Percentiles rank a stretch among this genome's conserved stretches.
Evolutionary conservation across 1,140 invertebrate species (phyloP).

Genomic region (Drosophila quadrilineata): DNA sequence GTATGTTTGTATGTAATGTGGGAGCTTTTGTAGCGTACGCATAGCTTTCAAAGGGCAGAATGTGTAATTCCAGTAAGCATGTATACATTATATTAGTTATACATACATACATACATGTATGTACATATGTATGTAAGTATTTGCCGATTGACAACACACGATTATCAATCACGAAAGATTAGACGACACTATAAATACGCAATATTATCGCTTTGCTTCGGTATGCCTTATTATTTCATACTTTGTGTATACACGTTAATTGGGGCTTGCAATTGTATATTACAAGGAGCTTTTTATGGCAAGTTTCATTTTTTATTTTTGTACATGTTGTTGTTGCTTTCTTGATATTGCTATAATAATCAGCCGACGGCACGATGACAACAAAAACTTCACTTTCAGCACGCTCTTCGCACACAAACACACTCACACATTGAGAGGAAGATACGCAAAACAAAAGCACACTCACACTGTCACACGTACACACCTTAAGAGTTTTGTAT

Average conservation of each 20-base stretch:
- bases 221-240: slow-evolving; percentile 14
- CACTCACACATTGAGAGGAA: slow-evolving; percentile 1
- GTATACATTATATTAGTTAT: background rate
- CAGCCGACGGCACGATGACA: slow-evolving; percentile 24
- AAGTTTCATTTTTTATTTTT: background rate
- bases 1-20: no score
- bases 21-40: background rate
- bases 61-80: background rate
- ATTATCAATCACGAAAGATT: slow-evolving; percentile 71
- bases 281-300: slow-evolving; percentile 49
- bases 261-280: slow-evolving; percentile 35
- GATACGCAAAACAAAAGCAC: no score
- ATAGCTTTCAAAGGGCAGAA: slow-evolving; percentile 8
- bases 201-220: slow-evolving; percentile 54
- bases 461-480: slow-evolving; percentile 1
- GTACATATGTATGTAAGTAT: background rate
- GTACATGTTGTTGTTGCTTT: no score
- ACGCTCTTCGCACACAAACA: slow-evolving; percentile 1
- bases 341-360: no score
- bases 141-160: slow-evolving; percentile 40
- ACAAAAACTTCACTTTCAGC: slow-evolving; percentile 42
- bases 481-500: background rate
- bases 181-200: slow-evolving; percentile 67
- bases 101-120: background rate
- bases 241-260: slow-evolving; percentile 26